Evolutionary conservation across 1,140 invertebrate genomes (phyloP), one percentile per base, ranked within the genome.

Genomic region (Sitobion miscanthi): DNA sequence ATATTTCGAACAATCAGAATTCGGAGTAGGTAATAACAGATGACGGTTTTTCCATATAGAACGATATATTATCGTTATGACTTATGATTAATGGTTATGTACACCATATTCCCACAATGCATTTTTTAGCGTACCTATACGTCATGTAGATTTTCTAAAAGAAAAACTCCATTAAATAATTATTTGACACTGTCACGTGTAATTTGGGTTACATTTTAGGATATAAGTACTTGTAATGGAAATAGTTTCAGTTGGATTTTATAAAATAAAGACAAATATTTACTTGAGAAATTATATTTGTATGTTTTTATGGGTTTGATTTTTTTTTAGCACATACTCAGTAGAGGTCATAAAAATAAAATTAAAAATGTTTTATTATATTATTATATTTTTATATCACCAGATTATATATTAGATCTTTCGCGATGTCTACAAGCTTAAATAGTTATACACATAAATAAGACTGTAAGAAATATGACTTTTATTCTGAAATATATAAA

Each of bases 11-110:
- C 42, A 14, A 86, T 30, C 42, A 42, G 25, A 77, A 69, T 77
- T 77, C 62, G 6, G 14, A 77, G 62, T 77, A 20, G 4, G 14
- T n/a, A n/a, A 77, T 30, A 86, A 47, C 83, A 45, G 83, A 86
- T 86, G 85, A 86, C 85, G 45, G 9, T 47, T 30, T 77, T 86
- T 86, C 35, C 20, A 38, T 14, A 77, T 38, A 21, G 20, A 23
- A 83, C n/a, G 11, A 4, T 7, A 11, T 47, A 30, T 30, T 83
- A 47, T 86, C 25, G 11, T 47, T 86, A 86, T 86, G 77, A 83
- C 20, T 83, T 83, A 83, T 83, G 23, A 30, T 86, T 86, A 86
- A 77, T 47, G 25, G n/a, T 86, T 86, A 86, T 17, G 85, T 45
- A 86, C 11, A 25, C 45, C 85, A 42, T 86, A 47, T 86, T 86